Conservation (phyloP, 1,140 invertebrate genomes). For the Hylaeus volcanicus region DNA sequence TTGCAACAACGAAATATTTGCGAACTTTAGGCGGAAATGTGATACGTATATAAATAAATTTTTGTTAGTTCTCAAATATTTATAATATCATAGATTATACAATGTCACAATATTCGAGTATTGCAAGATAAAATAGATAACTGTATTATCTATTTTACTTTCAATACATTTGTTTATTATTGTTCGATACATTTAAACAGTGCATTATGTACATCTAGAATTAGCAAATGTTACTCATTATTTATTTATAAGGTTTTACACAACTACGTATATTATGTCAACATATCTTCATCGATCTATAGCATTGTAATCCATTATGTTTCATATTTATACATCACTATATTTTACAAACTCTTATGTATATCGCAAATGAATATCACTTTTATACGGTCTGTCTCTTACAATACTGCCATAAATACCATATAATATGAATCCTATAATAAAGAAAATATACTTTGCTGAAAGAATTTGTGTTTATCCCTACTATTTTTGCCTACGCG, state of each 20-base stretch:
- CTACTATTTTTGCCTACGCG: background rate
- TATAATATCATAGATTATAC: background rate
- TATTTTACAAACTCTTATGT: background rate
- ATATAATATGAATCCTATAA: background rate
- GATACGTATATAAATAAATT: background rate
- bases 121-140: background rate
- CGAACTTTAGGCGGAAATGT: background rate
- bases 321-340: background rate
- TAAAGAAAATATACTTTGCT: background rate
- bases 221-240: background rate
- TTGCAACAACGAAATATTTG: background rate
- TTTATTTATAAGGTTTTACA: background rate
- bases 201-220: background rate
- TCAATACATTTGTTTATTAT: background rate
- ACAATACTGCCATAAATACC: background rate
- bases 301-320: background rate
- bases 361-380: background rate
- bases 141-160: no score
- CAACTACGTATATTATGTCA: background rate
- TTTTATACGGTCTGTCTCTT: background rate
- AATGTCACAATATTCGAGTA: background rate
- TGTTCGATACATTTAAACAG: background rate
- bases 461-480: background rate
- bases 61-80: background rate
- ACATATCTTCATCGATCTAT: background rate